These are phyloP conservation scores for Peromyscus leucopus DNA, from an alignment of 2,113 vertebrate species.

Conservation along the genomic window DNA sequence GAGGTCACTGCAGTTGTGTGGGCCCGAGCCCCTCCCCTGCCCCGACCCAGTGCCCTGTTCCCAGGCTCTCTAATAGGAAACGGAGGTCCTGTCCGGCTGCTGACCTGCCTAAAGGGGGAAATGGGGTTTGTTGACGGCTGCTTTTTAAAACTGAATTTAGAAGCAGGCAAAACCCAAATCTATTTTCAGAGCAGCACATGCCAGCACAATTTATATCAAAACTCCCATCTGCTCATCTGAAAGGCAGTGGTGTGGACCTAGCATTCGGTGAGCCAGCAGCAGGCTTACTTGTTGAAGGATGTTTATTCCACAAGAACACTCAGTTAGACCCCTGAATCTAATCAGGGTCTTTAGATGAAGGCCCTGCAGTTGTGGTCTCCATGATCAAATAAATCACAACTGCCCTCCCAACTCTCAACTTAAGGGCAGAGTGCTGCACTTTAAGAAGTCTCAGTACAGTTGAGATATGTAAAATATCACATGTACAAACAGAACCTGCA, in stretches of 20 bases:
- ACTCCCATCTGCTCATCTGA: constrained; percentile 76
- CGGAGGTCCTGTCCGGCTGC: background rate
- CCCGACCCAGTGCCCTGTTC: background rate
- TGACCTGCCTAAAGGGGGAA: constrained; percentile 60
- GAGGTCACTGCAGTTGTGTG: background rate
- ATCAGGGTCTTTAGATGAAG: constrained; percentile 6
- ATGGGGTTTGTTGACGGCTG: constrained; percentile 64
- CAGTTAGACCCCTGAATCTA: constrained; percentile 42
- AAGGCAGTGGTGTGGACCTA: constrained; percentile 48
- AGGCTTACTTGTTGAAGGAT: constrained; percentile 47
- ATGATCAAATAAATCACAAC: constrained; percentile 47
- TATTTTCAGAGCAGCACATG: constrained; percentile 80
- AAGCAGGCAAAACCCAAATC: constrained; percentile 74
- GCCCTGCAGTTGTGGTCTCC: background rate
- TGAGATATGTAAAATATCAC: background rate
- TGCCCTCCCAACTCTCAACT: background rate
- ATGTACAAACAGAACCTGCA: constrained; percentile 16
- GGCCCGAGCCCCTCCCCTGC: background rate
- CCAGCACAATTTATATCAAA: constrained; percentile 80
- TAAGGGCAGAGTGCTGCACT: constrained; percentile 34
- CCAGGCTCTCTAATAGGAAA: constrained; percentile 5
- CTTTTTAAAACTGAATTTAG: constrained; percentile 72
- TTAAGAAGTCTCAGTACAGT: background rate
- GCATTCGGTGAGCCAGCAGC: constrained; percentile 28
- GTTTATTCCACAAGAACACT: background rate